Evolutionary conservation across 2,888 invertebrate genomes (phyloP), one percentile per base, ranked within the genome.

Genomic region (Rhamphomyia laevipes): DNA sequence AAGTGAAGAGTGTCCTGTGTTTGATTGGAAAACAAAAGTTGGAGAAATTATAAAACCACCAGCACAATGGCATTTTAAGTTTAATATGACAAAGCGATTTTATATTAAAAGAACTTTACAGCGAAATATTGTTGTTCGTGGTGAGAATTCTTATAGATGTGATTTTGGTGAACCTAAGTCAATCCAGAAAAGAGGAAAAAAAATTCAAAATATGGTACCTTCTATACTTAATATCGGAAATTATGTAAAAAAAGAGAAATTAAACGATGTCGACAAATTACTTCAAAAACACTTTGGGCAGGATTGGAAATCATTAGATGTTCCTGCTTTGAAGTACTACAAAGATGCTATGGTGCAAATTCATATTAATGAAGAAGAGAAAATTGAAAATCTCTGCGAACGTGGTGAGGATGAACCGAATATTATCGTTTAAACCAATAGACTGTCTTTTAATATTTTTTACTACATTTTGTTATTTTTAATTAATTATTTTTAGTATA

Each of bases 31-130:
- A 4, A 10, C 27, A 27, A 35, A 37, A 46, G 42, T 43, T 27
- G 11, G 17, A 16, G 21, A 48, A 12, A 38, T 27, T 21, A 35
- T 40, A 2, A 46, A 46, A 16, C 15, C 45, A n/a, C 41, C 45
- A 23, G 30, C 7, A 10, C 15, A 23, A n/a, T 49, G 42, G 42
- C 35, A 48, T 38, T 47, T 45, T 13, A 50, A 50, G n/a, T 47
- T 47, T n/a, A 33, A 44, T 9, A 31, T 31, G 9, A 9, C 16
- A 6, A 44, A 44, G 12, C 17, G 33, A 33, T 44, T 18, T 44
- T 16, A 4, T 9, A 31, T 44, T 4, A 31, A 21, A 23, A 21
- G n/a, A 15, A 38, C 3, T 15, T 3, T 15, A 15, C 13, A 38
- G 15, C 15, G 16, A 4, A 38, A 38, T 15, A 16, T n/a, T 9